Evolutionary conservation across 2,888 invertebrate genomes (phyloP).

Genomic region (Drosophila borborema): DNA sequence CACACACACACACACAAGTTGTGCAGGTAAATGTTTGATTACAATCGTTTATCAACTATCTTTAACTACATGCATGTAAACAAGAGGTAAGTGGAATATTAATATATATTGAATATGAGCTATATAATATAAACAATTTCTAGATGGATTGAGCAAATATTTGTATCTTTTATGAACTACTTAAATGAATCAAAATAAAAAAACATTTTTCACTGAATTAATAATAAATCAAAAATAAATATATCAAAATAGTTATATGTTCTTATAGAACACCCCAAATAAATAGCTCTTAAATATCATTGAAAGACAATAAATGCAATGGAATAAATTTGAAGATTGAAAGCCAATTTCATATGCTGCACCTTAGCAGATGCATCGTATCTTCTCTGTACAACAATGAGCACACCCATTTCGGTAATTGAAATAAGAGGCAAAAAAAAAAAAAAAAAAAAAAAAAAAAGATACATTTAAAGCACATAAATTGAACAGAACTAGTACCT

Average conservation of each 20-base stretch:
- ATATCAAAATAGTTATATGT: background rate
- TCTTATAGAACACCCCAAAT: background rate
- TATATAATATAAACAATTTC: too few species aligned
- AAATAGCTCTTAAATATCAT: background rate
- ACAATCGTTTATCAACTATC: background rate
- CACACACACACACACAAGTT: background rate
- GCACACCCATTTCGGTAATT: slow-evolving; percentile 57
- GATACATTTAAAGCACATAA: slow-evolving; percentile 39
- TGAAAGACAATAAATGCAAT: background rate
- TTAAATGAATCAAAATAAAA: too few species aligned
- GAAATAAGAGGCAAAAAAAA: slow-evolving; percentile 47
- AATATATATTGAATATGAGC: background rate
- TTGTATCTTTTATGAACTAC: too few species aligned
- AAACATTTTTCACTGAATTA: background rate
- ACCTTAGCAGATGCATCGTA: slow-evolving; percentile 15
- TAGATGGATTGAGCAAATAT: too few species aligned
- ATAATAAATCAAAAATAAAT: background rate
- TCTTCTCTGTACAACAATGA: slow-evolving; percentile 40
- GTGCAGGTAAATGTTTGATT: background rate
- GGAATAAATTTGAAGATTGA: slow-evolving; percentile 4
- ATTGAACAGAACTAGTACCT: slow-evolving; percentile 26
- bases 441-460: background rate
- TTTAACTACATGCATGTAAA: background rate
- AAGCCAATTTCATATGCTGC: slow-evolving; percentile 10
- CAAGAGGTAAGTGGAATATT: too few species aligned